phyloP scores from a whole-genome alignment of 2,888 invertebrate genomes.

The Amblyjoppa fuscipennis region DNA sequence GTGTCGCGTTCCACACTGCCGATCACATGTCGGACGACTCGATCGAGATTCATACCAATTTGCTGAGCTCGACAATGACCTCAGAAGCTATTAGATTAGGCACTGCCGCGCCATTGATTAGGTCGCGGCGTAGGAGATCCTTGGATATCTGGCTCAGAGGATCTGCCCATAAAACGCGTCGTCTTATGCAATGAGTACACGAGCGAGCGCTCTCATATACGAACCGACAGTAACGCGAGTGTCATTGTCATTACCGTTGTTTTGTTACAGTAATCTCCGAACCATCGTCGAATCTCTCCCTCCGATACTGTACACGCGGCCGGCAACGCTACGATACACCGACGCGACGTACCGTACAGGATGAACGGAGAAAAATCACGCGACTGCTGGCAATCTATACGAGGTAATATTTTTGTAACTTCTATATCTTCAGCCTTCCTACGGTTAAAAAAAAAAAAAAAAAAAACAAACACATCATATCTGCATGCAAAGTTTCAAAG shows the following conservation, averaged over 20 bases:
- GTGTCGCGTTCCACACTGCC: conserved; percentile 5
- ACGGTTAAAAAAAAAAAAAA: background rate
- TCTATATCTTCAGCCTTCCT: background rate
- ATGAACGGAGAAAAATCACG: conserved; percentile 25
- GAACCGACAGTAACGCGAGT: conserved; percentile 45
- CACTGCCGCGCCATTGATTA: conserved; percentile 46
- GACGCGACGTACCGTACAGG: background rate
- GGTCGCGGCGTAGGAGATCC: conserved; percentile 63
- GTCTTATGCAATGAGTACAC: conserved; percentile 60
- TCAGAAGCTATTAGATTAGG: conserved; percentile 35
- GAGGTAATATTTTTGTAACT: background rate
- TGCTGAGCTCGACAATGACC: conserved; percentile 44
- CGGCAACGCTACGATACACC: background rate
- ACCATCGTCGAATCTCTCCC: conserved; percentile 36
- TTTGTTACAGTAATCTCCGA: conserved; percentile 28
- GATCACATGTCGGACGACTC: background rate
- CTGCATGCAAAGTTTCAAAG: background rate
- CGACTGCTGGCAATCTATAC: background rate
- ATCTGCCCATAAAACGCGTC: conserved; percentile 47
- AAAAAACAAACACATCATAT: background rate
- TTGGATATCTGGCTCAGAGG: conserved; percentile 69
- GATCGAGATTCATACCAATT: conserved; percentile 32
- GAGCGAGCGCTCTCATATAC: conserved; percentile 17
- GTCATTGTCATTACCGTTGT: conserved; percentile 27
- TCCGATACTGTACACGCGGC: conserved; percentile 11